Percentiles rank a stretch among this genome's conserved stretches.
These are phyloP conservation scores for Geophilus truncorum DNA, from an alignment of 2,888 invertebrate species.

Conservation along the genomic window DNA sequence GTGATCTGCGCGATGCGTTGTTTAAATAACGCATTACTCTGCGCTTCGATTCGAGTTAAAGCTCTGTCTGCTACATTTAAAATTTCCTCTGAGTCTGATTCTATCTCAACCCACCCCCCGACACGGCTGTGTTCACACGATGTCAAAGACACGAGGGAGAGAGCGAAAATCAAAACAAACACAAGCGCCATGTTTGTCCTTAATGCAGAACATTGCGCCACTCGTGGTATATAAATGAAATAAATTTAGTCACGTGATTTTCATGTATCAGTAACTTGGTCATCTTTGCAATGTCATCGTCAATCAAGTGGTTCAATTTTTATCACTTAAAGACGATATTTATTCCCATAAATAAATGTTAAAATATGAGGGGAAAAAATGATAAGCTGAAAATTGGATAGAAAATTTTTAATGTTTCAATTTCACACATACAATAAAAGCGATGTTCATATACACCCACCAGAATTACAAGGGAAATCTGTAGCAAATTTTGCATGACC, in stretches of 20 bases:
- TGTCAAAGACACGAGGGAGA: not conserved
- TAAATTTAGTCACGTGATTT: too few relatives aligned
- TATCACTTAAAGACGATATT: too few relatives aligned
- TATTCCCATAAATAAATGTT: too few relatives aligned
- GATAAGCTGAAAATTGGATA: not conserved
- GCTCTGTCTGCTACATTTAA: slow-evolving; percentile 41
- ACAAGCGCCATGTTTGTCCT: not conserved
- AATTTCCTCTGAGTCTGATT: slow-evolving; percentile 40
- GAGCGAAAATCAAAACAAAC: not conserved
- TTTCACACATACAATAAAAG: slow-evolving; percentile 18
- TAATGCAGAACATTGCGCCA: not conserved
- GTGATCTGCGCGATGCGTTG: slow-evolving; percentile 36
- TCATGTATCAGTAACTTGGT: too few relatives aligned
- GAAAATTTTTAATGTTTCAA: slow-evolving; percentile 4
- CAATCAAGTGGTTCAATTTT: too few relatives aligned
- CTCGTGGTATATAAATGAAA: too few relatives aligned
- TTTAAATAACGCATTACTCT: slow-evolving; percentile 42
- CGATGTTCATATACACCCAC: slow-evolving; percentile 6
- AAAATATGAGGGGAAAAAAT: too few relatives aligned
- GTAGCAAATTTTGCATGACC: slow-evolving; percentile 7
- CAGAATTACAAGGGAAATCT: not conserved
- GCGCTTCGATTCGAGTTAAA: slow-evolving; percentile 40
- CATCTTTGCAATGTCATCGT: too few relatives aligned
- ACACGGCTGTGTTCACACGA: not conserved
- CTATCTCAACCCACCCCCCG: slow-evolving; percentile 38